Evolutionary conservation across 2,888 invertebrate species (phyloP), one percentile per base, ranked within the genome.

Genomic region (Digitonthophagus gazella): DNA sequence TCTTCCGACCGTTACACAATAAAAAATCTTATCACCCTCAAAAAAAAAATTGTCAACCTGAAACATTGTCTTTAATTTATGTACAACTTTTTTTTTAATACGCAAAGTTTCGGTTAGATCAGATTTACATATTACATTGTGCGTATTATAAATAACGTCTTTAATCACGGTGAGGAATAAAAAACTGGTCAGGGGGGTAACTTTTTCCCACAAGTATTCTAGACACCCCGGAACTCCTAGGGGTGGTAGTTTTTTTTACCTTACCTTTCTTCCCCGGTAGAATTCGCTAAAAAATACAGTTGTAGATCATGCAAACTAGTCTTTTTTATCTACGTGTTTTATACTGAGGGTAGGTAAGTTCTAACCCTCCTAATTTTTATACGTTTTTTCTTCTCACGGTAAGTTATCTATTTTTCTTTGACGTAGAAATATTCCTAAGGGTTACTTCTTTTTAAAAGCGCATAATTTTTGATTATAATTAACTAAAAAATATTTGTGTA

Each of bases 11-110:
- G 71, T 71, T 71, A 68, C 16, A 20, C 14, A 63, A 44, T 63
- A 55, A 54, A 71, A 68, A 76, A 73, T 76, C 75, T 74, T 69
- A 58, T 64, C 54, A 63, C n/a, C 15, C 22, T 71, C 68, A 71
- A 74, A 71, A 70, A 55, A 80, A 78, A 81, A 80, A 81, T 78
- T 79, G 78, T 76, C 72, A 66, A 77, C 76, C 54, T 63, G 75
- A 81, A 81, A 80, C 80, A 81, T 80, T 67, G 73, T 70, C 65
- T 16, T 66, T 20, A n/a, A 15, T 54, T 61, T 15, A 20, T n/a
- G 8, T 2, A n/a, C n/a, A n/a, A n/a, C n/a, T 18, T 63, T 76
- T 77, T 76, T 77, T 76, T 69, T 65, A 66, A 16, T 20, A 61
- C 55, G 11, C 28, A 44, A 22, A 44, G 28, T 44, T 44, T 44